Evolutionary conservation across 64 coral and sea anemone genomes (phyloP).

Genomic region (Cladopsammia gracilis): DNA sequence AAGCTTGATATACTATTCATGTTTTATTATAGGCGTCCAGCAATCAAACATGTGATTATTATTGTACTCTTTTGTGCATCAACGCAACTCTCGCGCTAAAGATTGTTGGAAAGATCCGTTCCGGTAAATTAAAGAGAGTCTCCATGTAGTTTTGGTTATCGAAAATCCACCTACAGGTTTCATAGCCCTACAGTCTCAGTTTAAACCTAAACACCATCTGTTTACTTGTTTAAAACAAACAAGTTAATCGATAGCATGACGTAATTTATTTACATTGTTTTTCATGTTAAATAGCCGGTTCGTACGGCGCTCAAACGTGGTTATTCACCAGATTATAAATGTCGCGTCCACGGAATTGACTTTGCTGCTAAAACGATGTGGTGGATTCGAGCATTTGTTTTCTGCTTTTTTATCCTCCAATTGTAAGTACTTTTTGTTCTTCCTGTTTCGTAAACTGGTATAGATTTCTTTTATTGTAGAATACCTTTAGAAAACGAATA

Average conservation of each 20-base stretch:
- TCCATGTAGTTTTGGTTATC: too few species aligned
- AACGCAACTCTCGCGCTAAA: too few species aligned
- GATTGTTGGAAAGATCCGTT: too few species aligned
- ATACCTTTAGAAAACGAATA: too few species aligned
- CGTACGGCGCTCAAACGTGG: not conserved
- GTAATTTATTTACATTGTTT: constrained; percentile 47
- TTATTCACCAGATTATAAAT: not conserved
- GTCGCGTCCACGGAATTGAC: not conserved
- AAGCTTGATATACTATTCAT: too few species aligned
- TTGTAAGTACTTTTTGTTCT: constrained; percentile 12
- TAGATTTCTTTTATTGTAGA: too few species aligned
- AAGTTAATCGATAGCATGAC: not conserved
- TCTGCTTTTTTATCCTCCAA: not conserved
- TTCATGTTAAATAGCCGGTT: constrained; percentile 11
- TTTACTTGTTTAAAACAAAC: constrained; percentile 40
- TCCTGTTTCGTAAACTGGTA: not conserved
- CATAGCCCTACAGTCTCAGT: too few species aligned
- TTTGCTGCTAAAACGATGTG: not conserved
- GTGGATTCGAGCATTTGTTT: not conserved
- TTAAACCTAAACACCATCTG: not conserved
- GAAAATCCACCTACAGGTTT: too few species aligned
- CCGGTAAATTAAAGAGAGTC: too few species aligned
- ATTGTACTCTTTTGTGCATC: too few species aligned
- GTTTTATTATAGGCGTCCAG: too few species aligned
- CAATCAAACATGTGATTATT: too few species aligned